Evolutionary conservation across 2,113 vertebrate species (phyloP).

Genomic region (Megaptera novaeangliae): DNA sequence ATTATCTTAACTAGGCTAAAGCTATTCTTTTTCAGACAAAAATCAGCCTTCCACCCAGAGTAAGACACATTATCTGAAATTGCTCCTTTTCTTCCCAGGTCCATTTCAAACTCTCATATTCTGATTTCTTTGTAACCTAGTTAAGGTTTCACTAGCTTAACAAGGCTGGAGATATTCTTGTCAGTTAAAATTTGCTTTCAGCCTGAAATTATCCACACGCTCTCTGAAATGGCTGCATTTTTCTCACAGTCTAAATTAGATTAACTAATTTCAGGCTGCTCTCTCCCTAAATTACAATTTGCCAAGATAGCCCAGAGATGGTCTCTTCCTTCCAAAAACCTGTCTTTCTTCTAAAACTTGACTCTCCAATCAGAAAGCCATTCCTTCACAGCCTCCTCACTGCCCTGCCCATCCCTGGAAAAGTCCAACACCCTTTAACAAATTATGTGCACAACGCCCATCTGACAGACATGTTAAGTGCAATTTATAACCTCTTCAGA

Average conservation of each 20-base stretch:
- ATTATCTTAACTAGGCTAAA: slow-evolving; percentile 55
- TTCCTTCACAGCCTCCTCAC: not conserved
- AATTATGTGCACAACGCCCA: not conserved
- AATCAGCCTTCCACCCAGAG: slow-evolving; percentile 32
- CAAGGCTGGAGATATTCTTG: slow-evolving; percentile 61
- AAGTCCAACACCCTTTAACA: not conserved
- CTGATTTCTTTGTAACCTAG: slow-evolving; percentile 27
- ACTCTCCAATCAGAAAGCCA: not conserved
- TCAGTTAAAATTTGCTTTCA: slow-evolving; percentile 63
- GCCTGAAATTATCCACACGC: slow-evolving; percentile 53
- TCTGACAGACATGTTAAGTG: not conserved
- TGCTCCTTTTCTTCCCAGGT: slow-evolving; percentile 23
- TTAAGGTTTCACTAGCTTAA: slow-evolving; percentile 62
- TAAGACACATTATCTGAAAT: slow-evolving; percentile 22
- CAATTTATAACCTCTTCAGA: not conserved
- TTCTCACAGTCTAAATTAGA: slow-evolving; percentile 64
- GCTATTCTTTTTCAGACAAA: slow-evolving; percentile 47
- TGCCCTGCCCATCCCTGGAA: too few relatives aligned
- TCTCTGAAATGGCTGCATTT: slow-evolving; percentile 54
- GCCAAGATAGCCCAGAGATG: slow-evolving; percentile 46
- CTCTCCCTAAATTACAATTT: slow-evolving; percentile 32
- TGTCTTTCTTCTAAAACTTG: not conserved
- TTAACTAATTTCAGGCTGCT: slow-evolving; percentile 62
- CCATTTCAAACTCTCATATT: slow-evolving; percentile 24
- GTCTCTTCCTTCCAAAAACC: slow-evolving; percentile 23